Base-by-base conservation (phyloP, 2,797 vertebrate genomes). In the Poecilia gillii region DNA sequence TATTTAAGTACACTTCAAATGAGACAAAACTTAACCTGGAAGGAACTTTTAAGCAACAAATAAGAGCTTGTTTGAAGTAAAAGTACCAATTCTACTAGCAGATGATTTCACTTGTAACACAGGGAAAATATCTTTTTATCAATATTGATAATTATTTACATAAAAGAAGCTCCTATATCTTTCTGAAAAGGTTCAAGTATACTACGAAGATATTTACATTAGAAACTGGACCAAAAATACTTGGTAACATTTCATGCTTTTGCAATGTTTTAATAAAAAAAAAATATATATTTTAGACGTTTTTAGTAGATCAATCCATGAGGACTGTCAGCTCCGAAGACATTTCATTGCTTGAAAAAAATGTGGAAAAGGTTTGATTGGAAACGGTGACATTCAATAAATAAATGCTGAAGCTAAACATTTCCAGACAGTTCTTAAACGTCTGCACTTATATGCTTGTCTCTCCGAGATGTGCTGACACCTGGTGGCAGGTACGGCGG, bases 401-500 rank as follows among this genome's bases (percentile, higher is more conserved):
- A 36, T 20, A 14, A 7, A 64, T 3, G 39, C 36, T 41, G n/a
- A 68, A 68, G 66, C 66, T 12, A 43, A 18, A 28, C 41, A 70
- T 43, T 45, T 45, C 41, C 5, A 8, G 11, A 18, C 25, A 46
- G 23, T 39, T 36, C 39, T 25, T 72, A 3, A 18, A 41, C 12
- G 68, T 78, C 55, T 49, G 31, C 11, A 18, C 55, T 64, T 2
- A 59, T 23, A 43, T 71, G 51, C n/a, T 23, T 3, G 4, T 59
- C 70, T 51, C 80, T 70, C 13, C 0, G 0, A 41, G 14, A n/a
- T 9, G 46, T 41, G 70, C 55, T 6, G 31, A 70, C 78, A 95
- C 95, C 94, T 93, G 90, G 78, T 0, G 89, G 90, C 72, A 84
- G 81, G 80, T 88, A 55, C 0, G 81, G 75, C 0, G 89, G 91